Percentiles rank a stretch among this genome's conserved stretches.
Conservation (phyloP, 2,888 invertebrate genomes). For the Exephanes ischioxanthus region DNA sequence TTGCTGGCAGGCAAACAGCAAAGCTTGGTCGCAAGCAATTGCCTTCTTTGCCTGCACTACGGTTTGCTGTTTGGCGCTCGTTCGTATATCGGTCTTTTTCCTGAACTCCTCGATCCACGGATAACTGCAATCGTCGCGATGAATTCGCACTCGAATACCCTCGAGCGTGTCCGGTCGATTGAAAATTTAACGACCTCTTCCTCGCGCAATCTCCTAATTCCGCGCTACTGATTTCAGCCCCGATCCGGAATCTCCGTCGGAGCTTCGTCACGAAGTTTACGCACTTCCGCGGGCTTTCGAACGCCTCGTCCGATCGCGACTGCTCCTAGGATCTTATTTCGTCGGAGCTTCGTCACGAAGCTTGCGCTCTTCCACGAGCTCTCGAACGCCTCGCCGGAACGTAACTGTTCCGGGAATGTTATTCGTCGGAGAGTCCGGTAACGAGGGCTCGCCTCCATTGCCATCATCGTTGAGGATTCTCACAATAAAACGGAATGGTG, state of each 20-base stretch:
- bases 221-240: not conserved
- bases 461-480: not conserved
- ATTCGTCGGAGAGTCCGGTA: constrained; percentile 9
- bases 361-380: not conserved
- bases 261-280: not conserved
- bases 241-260: not conserved
- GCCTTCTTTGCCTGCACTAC: no score
- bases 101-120: not conserved
- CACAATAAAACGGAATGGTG: not conserved
- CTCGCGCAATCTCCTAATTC: not conserved
- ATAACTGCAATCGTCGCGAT: no score
- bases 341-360: not conserved
- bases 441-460: not conserved
- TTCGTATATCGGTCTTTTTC: not conserved
- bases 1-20: no score
- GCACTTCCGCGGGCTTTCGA: not conserved
- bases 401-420: not conserved
- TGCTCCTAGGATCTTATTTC: not conserved
- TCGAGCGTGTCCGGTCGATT: not conserved
- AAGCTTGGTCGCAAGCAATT: no score
- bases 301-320: not conserved
- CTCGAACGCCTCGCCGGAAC: not conserved
- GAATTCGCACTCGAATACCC: not conserved
- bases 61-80: no score
- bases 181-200: not conserved